phyloP scores from a whole-genome alignment of 2,888 invertebrate species.

The Cephus rjabovi region DNA sequence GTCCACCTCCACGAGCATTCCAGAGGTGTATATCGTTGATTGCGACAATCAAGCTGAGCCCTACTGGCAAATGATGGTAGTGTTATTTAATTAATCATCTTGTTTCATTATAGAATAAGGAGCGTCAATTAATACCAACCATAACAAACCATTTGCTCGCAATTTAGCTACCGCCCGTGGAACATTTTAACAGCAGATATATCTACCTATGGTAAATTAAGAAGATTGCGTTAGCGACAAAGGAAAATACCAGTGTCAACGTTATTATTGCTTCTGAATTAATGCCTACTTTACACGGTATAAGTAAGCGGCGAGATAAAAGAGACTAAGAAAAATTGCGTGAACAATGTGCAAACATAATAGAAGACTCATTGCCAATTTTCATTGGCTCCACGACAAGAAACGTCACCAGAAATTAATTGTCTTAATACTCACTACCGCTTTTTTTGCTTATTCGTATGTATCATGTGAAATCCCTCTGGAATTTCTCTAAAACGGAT shows the following conservation, averaged over 20 bases:
- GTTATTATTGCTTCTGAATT: not conserved
- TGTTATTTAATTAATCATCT: constrained; percentile 1
- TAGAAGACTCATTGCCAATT: not conserved
- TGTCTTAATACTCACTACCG: not conserved
- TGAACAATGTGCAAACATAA: not conserved
- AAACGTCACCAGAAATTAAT: not conserved
- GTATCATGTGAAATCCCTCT: not conserved
- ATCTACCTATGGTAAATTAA: not conserved
- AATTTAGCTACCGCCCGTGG: not conserved
- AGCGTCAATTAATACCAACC: not conserved
- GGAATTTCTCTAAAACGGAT: not conserved
- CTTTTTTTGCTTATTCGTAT: not conserved
- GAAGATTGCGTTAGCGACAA: not conserved
- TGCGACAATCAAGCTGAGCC: constrained; percentile 55
- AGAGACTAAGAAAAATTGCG: not conserved
- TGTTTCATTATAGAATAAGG: not conserved
- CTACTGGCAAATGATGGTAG: constrained; percentile 57
- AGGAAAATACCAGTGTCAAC: not conserved
- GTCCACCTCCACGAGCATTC: constrained; percentile 31
- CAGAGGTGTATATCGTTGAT: constrained; percentile 52
- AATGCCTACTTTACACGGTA: not conserved
- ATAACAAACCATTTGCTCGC: not conserved
- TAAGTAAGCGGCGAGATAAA: not conserved
- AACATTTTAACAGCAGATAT: not conserved
- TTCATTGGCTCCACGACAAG: not conserved